phyloP scores from a whole-genome alignment of 2,797 vertebrate species.

The Mus caroli region DNA sequence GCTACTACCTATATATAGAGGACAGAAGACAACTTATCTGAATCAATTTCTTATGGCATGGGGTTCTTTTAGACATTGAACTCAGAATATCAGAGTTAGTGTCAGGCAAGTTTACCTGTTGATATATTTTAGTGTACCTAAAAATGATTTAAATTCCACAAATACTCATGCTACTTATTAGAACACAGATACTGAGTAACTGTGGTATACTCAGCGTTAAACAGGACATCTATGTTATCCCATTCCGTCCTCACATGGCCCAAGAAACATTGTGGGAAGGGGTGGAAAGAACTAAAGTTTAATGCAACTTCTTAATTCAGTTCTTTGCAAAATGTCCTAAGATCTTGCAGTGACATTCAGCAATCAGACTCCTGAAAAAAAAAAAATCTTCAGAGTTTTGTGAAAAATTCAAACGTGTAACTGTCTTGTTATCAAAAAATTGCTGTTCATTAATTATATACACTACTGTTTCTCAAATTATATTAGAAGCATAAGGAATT shows the following conservation, averaged over 20 bases:
- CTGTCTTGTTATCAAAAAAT: not conserved
- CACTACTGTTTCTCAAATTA: not conserved
- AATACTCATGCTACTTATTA: not conserved
- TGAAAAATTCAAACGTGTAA: conserved; percentile 2
- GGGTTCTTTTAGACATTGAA: not conserved
- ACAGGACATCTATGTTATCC: too few species aligned
- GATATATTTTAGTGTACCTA: not conserved
- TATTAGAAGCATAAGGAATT: not conserved
- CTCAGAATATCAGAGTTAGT: not conserved
- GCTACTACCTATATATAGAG: not conserved
- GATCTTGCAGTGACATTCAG: not conserved
- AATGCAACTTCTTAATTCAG: not conserved
- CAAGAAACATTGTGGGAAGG: not conserved
- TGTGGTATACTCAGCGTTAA: not conserved
- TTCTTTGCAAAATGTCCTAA: too few species aligned
- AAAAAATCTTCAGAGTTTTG: not conserved
- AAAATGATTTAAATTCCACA: not conserved
- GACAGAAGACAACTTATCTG: not conserved
- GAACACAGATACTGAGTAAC: not conserved
- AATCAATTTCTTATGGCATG: not conserved
- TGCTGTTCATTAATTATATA: not conserved
- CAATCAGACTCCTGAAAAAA: not conserved
- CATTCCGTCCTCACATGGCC: too few species aligned
- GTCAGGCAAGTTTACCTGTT: not conserved
- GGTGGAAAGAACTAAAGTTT: too few species aligned